Evolutionary conservation across 2,113 vertebrate genomes (phyloP), one percentile per base, ranked within the genome.

Genomic region (Cinclus mexicanus): DNA sequence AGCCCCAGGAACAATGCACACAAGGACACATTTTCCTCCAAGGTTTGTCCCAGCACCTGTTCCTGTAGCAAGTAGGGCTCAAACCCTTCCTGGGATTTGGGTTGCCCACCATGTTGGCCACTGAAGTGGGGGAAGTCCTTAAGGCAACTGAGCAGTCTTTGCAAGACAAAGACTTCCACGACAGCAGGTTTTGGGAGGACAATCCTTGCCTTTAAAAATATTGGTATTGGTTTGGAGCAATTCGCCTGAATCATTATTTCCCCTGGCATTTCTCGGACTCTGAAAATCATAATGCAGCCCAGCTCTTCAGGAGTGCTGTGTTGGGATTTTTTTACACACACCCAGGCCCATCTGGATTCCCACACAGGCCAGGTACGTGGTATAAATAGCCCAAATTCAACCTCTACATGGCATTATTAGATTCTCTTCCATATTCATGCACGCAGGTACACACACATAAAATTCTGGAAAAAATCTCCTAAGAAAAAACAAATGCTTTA

Each of bases 201-300:
- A 1, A 1, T 47, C 50, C 50, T 72, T 50, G 37, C 17, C 20
- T 86, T 85, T 57, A 20, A 61, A 75, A 81, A 29, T 9, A 35
- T 1, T n/a, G 0, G 3, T 9, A 35, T 1, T n/a, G 0, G 3
- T 37, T 19, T 46, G 35, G 31, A 47, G 46, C 6, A 33, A 19
- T 69, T 69, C 1, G 0, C 39, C 33, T 77, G 31, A 56, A 49
- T 56, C 12, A 3, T 47, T 46, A 10, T 70, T 92, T 77, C 23
- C 39, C 35, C 47, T 2, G 2, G 29, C 49, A 44, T 64, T 89
- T 56, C 39, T 63, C 4, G 4, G 56, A 39, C 44, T 69, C 59
- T 33, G 60, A 76, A 93, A 83, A 85, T 29, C 57, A 39, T 90
- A 87, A 92, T 39, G 25, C 50, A 90, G 50, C 35, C 67, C 88